Conservation (phyloP, 2,113 vertebrate genomes). For the Tautogolabrus adspersus region DNA sequence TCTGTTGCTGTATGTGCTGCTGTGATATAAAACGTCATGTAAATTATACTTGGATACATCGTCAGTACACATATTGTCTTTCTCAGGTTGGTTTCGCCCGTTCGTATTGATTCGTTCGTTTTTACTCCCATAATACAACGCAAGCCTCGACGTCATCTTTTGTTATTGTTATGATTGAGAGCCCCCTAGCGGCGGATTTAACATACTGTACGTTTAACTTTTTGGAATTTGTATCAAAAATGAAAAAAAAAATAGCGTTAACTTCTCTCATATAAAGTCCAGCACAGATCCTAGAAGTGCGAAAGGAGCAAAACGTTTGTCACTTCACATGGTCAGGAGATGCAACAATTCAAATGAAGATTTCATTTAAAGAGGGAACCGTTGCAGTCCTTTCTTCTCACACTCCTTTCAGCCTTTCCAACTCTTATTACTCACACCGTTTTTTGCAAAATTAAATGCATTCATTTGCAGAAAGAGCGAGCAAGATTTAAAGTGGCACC, state of each 20-base stretch:
- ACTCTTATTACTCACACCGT: slow-evolving; percentile 10
- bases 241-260: neutral
- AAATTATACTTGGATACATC: too few relatives aligned
- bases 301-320: neutral
- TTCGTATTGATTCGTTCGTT: too few relatives aligned
- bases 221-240: neutral
- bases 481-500: slow-evolving; percentile 26
- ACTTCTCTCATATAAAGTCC: too few relatives aligned
- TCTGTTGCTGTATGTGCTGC: too few relatives aligned
- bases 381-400: neutral
- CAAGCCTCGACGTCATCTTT: too few relatives aligned
- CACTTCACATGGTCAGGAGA: neutral
- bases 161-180: too few relatives aligned
- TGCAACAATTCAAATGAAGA: neutral
- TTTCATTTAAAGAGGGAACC: neutral
- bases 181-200: too few relatives aligned
- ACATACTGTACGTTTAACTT: too few relatives aligned
- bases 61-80: too few relatives aligned
- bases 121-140: too few relatives aligned
- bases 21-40: too few relatives aligned
- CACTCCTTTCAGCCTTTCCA: neutral
- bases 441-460: slow-evolving; percentile 29
- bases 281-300: neutral
- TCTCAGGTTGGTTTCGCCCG: too few relatives aligned
- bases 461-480: slow-evolving; percentile 24